Evolutionary conservation across 2,888 invertebrate genomes (phyloP).

Genomic region (Biston stratarius): DNA sequence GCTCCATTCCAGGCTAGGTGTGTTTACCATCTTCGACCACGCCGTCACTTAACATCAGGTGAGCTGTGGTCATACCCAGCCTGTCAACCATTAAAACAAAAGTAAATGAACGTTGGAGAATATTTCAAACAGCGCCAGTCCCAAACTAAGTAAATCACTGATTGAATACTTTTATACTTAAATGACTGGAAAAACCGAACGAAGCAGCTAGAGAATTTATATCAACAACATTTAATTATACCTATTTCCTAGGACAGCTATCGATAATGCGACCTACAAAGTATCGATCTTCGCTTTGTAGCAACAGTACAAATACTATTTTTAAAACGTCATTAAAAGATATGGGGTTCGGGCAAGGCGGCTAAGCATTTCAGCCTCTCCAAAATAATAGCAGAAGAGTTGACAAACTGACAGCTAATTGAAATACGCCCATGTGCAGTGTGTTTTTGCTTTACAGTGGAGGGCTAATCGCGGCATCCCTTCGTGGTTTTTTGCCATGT

Average conservation of each 20-base stretch:
- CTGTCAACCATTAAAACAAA: too few relatives aligned
- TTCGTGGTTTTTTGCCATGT: slow-evolving; percentile 64
- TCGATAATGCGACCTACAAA: slow-evolving; percentile 4
- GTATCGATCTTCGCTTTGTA: slow-evolving; percentile 5
- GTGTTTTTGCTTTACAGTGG: slow-evolving; percentile 76
- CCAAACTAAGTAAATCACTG: too few relatives aligned
- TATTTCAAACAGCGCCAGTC: too few relatives aligned
- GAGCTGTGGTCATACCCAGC: too few relatives aligned
- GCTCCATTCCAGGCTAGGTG: too few relatives aligned
- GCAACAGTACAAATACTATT: slow-evolving; percentile 38
- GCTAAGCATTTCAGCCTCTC: slow-evolving; percentile 52
- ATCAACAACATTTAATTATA: too few relatives aligned
- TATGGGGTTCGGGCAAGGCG: slow-evolving; percentile 36
- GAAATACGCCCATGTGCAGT: slow-evolving; percentile 82
- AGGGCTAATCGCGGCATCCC: slow-evolving; percentile 81
- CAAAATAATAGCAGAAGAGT: slow-evolving; percentile 72
- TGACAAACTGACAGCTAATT: slow-evolving; percentile 85
- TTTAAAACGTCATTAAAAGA: slow-evolving; percentile 46
- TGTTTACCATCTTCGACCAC: too few relatives aligned
- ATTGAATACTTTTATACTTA: too few relatives aligned
- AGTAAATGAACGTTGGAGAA: too few relatives aligned
- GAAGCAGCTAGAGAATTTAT: too few relatives aligned
- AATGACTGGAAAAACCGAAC: too few relatives aligned
- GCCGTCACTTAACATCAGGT: too few relatives aligned
- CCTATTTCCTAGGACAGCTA: not conserved